Base-by-base conservation (phyloP, 2,888 invertebrate genomes). In the Dolomedes plantarius region DNA sequence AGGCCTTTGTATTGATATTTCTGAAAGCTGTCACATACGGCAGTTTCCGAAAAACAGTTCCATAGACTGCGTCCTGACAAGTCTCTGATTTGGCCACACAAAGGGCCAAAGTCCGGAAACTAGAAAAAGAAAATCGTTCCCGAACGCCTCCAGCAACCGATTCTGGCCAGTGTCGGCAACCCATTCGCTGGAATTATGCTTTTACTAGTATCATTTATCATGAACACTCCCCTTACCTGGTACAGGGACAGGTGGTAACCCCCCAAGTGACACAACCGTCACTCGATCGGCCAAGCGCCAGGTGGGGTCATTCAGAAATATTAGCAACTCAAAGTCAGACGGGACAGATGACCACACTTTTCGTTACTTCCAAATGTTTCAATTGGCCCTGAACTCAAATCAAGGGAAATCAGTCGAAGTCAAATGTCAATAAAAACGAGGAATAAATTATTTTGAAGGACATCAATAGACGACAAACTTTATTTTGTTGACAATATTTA, bases 211-310 rank as follows among this genome's bases (percentile, higher is more conserved):
- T 41, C 83, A 85, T 85, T 85, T 77, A 85, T 85, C 83, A 85
- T 62, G 67, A 85, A 39, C 73, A 72, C 83, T 73, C 81, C 81
- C 81, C 72, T 41, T 71, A 39, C 13, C 77, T 62, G 46, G 39
- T 67, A 76, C 72, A 78, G 64, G 41, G 77, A 85, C 83, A 85
- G 83, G 83, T 85, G 82, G 46, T 83, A 29, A 23, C 64, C 72
- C 69, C n/a, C 62, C 13, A 46, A 56, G 73, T 41, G 72, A 83
- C 82, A 76, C 65, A 65, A 65, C 71, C 76, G 74, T 81, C 81
- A 76, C 65, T 76, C 50, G 23, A 27, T 56, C 50, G n/a, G 46
- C 71, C 29, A n/a, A 41, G 56, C 41, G 62, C 83, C 83, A 77
- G 83, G 83, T 85, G 83, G 83, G 83, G 83, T 77, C 83, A 85